Base-by-base conservation (phyloP, 2,797 vertebrate genomes). In the Protosalanx chinensis region DNA sequence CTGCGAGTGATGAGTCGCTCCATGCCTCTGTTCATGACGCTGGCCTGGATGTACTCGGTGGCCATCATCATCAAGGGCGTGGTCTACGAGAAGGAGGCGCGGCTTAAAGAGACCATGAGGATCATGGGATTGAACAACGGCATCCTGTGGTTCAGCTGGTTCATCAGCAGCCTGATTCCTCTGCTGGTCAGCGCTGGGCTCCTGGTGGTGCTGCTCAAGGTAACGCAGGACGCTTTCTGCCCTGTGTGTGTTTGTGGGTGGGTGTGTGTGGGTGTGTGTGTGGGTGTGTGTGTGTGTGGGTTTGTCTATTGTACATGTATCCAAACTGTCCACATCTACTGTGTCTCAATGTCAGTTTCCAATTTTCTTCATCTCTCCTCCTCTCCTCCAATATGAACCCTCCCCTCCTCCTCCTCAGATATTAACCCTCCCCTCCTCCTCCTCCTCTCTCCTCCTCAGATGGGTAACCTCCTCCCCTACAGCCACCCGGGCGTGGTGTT, bases 41-140 rank as follows among this genome's bases (percentile, higher is more conserved):
- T 99, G 88, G 97, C 98, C 1, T 99, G 98, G 97, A 98, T 99
- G 89, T 99, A 99, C 86, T 98, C 98, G 0, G 97, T 99, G 64
- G 97, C 98, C 75, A 94, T 99, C 83, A 98, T 98, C 82, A 95
- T 99, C 82, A 98, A 99, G 83, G 94, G 97, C 1, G 96, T 99
- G 2, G 98, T 99, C 0, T 98, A 98, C 0, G 97, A 99, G 90
- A 99, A 99, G 82, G 98, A 99, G 88, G 95, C 97, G 0, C 92
- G 97, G 4, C 93, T 99, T 49, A 99, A 96, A 84, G 98, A 99
- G 87, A 99, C 97, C 0, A 99, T 99, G 98, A 93, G 96, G 72
- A 99, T 99, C 83, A 98, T 99, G 97, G 98, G 98, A 60, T 84
- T 99, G 78, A 93, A 97, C 78, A 99, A 95, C 0, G 92, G 96